These are phyloP conservation scores for Alligator sinensis DNA, from an alignment of 2,113 vertebrate species.

Conservation along the genomic window DNA sequence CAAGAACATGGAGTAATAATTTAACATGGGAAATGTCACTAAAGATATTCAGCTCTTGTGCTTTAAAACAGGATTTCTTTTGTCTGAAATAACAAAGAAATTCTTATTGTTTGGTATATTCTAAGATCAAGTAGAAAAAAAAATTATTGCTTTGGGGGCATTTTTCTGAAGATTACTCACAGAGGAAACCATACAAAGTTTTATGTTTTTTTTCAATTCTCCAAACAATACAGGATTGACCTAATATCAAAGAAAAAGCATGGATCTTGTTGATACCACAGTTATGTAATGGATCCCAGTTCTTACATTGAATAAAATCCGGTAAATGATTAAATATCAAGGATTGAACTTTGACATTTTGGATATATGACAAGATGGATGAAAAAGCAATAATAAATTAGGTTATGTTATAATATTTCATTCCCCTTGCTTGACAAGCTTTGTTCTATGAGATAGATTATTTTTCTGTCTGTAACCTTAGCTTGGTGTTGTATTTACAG, in stretches of 20 bases:
- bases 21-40: neutral
- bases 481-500: constrained; percentile 66
- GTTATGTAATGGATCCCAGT: constrained; percentile 36
- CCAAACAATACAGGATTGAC: constrained; percentile 9
- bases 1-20: neutral
- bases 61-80: neutral
- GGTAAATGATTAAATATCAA: constrained; percentile 89
- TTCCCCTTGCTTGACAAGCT: constrained; percentile 68
- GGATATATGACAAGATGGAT: constrained; percentile 94
- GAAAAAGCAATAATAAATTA: constrained; percentile 85
- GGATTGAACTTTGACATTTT: constrained; percentile 87
- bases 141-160: neutral
- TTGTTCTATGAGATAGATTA: constrained; percentile 71
- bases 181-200: neutral
- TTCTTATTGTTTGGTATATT: neutral
- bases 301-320: constrained; percentile 56
- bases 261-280: constrained; percentile 41
- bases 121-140: neutral
- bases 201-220: constrained; percentile 8
- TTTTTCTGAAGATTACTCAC: neutral
- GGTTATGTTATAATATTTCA: constrained; percentile 80
- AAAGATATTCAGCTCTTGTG: neutral
- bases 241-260: constrained; percentile 39
- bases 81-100: neutral
- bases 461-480: constrained; percentile 73